These are phyloP conservation scores for Brachyistius frenatus DNA, from an alignment of 2,113 vertebrate genomes.

Conservation along the genomic window DNA sequence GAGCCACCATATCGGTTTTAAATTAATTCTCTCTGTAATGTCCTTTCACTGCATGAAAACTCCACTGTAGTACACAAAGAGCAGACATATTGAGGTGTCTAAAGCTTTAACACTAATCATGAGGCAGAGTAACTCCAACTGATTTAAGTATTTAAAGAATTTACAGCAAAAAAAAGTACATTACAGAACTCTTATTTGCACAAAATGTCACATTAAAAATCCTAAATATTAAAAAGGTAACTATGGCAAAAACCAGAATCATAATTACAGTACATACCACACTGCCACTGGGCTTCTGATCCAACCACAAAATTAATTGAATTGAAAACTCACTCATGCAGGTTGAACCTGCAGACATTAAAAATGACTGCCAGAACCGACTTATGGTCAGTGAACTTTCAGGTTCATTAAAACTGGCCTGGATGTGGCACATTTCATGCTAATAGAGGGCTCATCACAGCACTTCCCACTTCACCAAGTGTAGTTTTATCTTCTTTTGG, in stretches of 20 bases:
- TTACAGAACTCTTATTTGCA: not conserved
- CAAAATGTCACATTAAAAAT: not conserved
- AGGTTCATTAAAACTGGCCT: conserved; percentile 29
- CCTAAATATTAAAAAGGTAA: not conserved
- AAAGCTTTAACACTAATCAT: conserved; percentile 9
- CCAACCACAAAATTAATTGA: not conserved
- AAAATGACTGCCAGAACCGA: not conserved
- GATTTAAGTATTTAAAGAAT: not conserved
- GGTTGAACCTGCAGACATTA: not conserved
- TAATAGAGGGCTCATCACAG: conserved; percentile 4
- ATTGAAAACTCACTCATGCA: conserved; percentile 5
- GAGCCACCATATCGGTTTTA: conserved; percentile 3
- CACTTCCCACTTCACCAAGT: conserved; percentile 4
- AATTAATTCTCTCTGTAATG: conserved; percentile 36
- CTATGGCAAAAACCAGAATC: not conserved
- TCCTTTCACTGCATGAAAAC: conserved; percentile 12
- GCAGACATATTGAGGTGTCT: not conserved
- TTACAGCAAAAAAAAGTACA: no score
- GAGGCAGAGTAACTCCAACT: not conserved
- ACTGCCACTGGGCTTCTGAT: not conserved
- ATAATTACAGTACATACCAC: not conserved
- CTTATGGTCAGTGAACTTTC: conserved; percentile 11
- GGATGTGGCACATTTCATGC: not conserved
- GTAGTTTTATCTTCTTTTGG: conserved; percentile 9
- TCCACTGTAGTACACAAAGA: conserved; percentile 1